Evolutionary conservation across 2,113 vertebrate species (phyloP), one percentile per base, ranked within the genome.

Genomic region (Junco hyemalis): DNA sequence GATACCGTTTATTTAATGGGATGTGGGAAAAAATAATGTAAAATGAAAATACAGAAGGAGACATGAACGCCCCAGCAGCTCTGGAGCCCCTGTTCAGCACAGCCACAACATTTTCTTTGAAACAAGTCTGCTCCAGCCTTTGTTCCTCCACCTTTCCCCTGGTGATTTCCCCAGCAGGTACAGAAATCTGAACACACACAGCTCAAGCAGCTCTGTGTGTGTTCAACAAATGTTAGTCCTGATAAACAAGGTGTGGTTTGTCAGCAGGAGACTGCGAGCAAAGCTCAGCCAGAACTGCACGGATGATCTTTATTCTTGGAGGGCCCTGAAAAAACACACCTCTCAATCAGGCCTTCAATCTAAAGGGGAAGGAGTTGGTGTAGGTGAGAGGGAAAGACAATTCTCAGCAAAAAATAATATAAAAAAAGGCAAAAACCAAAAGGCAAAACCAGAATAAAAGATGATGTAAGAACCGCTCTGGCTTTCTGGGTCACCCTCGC

Each of bases 401-500:
- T 29, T 82, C 45, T 88, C 57, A 92, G 50, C 0, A 24, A 8
- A n/a, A 66, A 45, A n/a, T 13, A 42, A 51, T 19, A 18, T 9
- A 20, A 9, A 12, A 23, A 23, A 11, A 5, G 17, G 4, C 5
- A 20, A 14, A 29, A 18, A 74, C 5, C 4, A 40, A 45, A 45
- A 57, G 7, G 3, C 20, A 86, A 57, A 66, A 42, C 7, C 33
- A 36, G 53, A 51, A 18, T 42, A 26, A 44, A 56, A 33, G 29
- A 9, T 8, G 3, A 48, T 53, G 29, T 66, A 77, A 88, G 85
- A 81, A 33, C 33, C 2, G 1, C n/a, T 56, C 68, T 42, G 76
- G 17, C 33, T 90, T 96, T 93, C 88, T 95, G 69, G 93, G 90
- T 86, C 90, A 93, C 38, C 59, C 64, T 93, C 12, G 45, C 68